phyloP scores from a whole-genome alignment of 2,888 invertebrate species.

The Caenorhabditis macrosperma region DNA sequence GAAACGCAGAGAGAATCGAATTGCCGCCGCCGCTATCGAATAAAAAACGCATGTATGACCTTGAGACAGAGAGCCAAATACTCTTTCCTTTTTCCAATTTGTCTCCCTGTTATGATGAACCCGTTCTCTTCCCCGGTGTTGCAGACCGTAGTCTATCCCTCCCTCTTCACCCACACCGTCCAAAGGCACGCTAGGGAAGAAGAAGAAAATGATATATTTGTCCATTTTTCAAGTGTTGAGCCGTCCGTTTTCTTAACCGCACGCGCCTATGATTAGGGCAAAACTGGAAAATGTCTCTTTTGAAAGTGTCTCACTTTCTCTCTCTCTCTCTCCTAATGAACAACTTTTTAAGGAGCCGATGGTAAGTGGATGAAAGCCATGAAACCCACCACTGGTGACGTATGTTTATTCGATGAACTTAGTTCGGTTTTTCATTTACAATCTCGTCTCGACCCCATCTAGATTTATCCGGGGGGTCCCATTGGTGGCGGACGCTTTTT shows the following conservation, averaged over 20 bases:
- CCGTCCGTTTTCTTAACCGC: constrained; percentile 58
- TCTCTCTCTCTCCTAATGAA: constrained; percentile 10
- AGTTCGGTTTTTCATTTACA: constrained; percentile 43
- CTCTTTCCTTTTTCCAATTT: constrained; percentile 1
- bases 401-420: constrained; percentile 52
- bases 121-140: constrained; percentile 10
- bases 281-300: not conserved
- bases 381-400: constrained; percentile 40
- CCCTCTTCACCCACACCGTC: constrained; percentile 1
- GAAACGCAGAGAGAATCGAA: not conserved
- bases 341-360: constrained; percentile 61
- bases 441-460: not conserved
- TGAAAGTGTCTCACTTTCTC: not conserved
- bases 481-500: constrained; percentile 13
- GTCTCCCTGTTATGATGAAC: constrained; percentile 10
- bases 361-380: constrained; percentile 55
- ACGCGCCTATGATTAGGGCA: constrained; percentile 42
- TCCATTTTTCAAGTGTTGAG: constrained; percentile 23
- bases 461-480: not conserved
- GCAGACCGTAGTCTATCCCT: not conserved
- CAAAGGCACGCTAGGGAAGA: constrained; percentile 23
- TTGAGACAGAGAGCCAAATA: constrained; percentile 13
- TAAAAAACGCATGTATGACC: constrained; percentile 52
- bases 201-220: constrained; percentile 5
- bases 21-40: not conserved